Percentiles rank a stretch among this genome's conserved stretches.
phyloP scores from a whole-genome alignment of 2,113 vertebrate species.

The Irena cyanogastra region DNA sequence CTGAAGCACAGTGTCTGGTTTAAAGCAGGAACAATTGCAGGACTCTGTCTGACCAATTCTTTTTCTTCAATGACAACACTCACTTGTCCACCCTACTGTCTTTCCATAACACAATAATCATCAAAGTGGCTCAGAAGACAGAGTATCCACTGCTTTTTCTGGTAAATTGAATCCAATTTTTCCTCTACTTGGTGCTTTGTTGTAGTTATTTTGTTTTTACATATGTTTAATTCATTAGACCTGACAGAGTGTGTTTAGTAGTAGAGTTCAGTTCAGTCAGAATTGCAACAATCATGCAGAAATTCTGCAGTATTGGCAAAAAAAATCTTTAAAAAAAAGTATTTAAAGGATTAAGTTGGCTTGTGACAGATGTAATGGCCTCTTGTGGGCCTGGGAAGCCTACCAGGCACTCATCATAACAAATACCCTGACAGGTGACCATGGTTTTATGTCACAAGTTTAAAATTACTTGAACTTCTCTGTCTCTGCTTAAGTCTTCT shows the following conservation, averaged over 20 bases:
- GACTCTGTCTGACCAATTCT: neutral
- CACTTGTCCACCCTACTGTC: neutral
- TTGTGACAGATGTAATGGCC: neutral
- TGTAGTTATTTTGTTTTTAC: neutral
- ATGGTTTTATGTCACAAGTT: neutral
- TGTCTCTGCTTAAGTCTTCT: neutral
- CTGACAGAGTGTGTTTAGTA: neutral
- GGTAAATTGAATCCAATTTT: neutral
- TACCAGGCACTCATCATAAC: neutral
- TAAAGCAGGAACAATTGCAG: neutral
- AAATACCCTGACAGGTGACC: neutral
- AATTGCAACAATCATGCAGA: neutral
- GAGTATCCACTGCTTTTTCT: neutral
- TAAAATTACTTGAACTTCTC: neutral
- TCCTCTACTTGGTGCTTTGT: neutral
- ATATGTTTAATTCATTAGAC: neutral
- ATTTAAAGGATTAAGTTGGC: neutral
- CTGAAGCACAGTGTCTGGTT: neutral
- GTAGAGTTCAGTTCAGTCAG: neutral
- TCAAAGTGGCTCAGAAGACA: neutral
- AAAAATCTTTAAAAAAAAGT: neutral
- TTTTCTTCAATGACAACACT: neutral
- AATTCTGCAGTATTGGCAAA: neutral
- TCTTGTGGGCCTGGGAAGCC: neutral
- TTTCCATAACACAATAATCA: neutral